These are phyloP conservation scores for Coluber constrictor DNA, from an alignment of 2,797 vertebrate genomes.

Conservation along the genomic window DNA sequence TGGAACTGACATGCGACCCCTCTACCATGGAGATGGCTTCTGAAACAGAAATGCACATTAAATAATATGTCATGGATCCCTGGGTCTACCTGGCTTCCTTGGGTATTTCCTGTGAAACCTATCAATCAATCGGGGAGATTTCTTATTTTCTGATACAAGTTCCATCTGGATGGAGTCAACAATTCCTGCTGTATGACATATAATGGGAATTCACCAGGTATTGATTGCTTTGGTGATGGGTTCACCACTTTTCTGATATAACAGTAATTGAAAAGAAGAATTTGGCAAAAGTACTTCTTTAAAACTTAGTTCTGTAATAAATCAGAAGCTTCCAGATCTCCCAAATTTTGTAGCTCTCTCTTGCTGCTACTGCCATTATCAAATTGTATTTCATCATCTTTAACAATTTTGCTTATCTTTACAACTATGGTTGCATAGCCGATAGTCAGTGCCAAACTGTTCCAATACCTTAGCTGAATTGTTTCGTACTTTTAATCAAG, in stretches of 20 bases:
- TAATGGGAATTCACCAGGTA: neutral
- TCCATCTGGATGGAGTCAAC: neutral
- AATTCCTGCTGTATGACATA: neutral
- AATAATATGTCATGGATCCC: no score
- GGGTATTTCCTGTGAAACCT: no score
- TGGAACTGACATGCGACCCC: no score
- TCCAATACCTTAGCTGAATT: neutral
- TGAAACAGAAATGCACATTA: no score
- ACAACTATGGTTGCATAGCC: neutral
- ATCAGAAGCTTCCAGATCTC: neutral
- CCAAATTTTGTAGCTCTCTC: neutral
- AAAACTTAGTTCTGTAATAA: neutral
- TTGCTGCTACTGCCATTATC: neutral
- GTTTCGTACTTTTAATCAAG: neutral
- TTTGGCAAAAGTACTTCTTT: neutral
- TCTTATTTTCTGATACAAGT: neutral
- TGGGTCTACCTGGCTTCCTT: no score
- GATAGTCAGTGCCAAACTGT: neutral
- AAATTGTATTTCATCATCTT: neutral
- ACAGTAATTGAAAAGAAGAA: no score
- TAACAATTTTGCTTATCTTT: neutral
- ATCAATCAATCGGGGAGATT: neutral
- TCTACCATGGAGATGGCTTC: no score
- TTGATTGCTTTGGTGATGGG: neutral
- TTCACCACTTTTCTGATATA: neutral